Conservation (phyloP, 2,113 vertebrate species). For the Hyperoodon ampullatus region DNA sequence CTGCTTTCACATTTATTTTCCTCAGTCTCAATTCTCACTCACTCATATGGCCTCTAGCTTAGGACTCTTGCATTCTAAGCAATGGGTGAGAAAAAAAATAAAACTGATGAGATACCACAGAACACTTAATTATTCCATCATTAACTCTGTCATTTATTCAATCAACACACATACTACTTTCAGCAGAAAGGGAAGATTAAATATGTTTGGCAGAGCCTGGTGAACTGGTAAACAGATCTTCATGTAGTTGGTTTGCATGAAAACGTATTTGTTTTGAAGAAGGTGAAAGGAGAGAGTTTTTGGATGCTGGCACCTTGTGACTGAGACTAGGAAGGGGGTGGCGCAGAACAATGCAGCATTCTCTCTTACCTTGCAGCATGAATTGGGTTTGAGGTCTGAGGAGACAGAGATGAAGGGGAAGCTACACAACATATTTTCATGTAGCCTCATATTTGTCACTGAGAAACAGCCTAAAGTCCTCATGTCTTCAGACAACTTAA, state of each 20-base stretch:
- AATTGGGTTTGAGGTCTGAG: neutral
- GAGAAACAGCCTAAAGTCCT: neutral
- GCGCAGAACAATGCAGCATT: neutral
- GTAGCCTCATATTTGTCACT: neutral
- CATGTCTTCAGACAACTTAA: neutral
- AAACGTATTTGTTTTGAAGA: neutral
- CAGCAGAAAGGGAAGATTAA: neutral
- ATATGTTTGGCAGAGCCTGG: neutral
- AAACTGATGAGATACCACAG: neutral
- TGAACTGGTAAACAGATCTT: neutral
- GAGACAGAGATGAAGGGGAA: neutral
- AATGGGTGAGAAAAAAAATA: slow-evolving; percentile 33
- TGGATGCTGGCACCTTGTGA: neutral
- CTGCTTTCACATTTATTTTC: slow-evolving; percentile 51
- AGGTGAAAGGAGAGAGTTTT: neutral
- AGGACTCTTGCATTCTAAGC: neutral
- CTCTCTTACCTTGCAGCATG: neutral
- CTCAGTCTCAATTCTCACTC: slow-evolving; percentile 30
- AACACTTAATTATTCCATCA: neutral
- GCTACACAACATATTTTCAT: neutral
- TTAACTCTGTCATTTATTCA: slow-evolving; percentile 29
- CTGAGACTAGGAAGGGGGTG: neutral
- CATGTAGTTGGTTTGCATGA: neutral
- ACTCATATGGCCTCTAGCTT: neutral
- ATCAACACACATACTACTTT: neutral